Evolutionary conservation across 2,888 invertebrate genomes (phyloP), one percentile per base, ranked within the genome.

Genomic region (Gymnocheta viridis): DNA sequence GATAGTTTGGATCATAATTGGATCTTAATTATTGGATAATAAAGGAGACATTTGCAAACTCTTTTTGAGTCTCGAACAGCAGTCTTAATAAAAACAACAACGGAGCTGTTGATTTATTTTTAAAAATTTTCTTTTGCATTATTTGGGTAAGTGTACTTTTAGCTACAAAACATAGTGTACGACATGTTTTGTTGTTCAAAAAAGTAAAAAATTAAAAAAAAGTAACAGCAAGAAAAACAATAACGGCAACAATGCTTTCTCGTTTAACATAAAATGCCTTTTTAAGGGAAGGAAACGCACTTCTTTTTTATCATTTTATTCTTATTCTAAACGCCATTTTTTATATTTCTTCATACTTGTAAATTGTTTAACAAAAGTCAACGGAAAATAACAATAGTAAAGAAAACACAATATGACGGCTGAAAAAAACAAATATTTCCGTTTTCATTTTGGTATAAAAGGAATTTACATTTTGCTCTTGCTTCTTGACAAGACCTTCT

Each of bases 321-420:
- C 19, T 19, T 41, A 35, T 51, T 32, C 22, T 54, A 54, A 62
- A 54, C 54, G 17, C 64, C 2, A 29, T 51, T 32, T 69, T 54
- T 38, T 12, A 32, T 22, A 32, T 64, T 38, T 44, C 24, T 17
- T 22, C 32, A 17, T 60, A 19, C 41, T 35, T 70, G 27, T 64
- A 79, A 79, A 83, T 76, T 77, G 80, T 76, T 76, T 60, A 76
- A 77, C 80, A 76, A 84, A 83, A 80, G 76, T 76, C 67, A 72
- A 81, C 70, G 60, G 49, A 81, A 81, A 76, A 79, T 35, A 85
- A 85, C 78, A 82, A 76, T 60, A 60, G 72, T 60, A n/a, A 82
- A 67, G 56, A 35, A 76, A 70, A 58, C 27, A 70, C 62, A 74
- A 78, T 77, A 70, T 70, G 70, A 79, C 41, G 38, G 44, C 58